These are phyloP conservation scores for Neoaliturus tenellus DNA, from an alignment of 2,888 invertebrate genomes.

Conservation along the genomic window DNA sequence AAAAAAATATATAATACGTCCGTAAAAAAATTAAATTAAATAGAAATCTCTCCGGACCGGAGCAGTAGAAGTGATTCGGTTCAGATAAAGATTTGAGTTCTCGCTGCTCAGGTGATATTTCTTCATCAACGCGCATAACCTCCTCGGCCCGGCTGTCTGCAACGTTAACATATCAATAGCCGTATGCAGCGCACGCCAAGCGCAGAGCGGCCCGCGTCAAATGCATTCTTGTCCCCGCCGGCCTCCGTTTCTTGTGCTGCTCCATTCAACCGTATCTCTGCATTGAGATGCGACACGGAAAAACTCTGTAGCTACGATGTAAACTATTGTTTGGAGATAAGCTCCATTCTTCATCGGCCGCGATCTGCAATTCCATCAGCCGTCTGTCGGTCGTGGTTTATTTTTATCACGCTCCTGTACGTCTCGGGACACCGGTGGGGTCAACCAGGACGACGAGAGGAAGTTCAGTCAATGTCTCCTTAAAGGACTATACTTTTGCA, in stretches of 20 bases:
- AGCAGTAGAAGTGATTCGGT: no score
- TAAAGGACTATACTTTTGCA: no score
- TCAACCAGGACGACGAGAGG: background rate
- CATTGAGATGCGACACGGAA: constrained; percentile 34
- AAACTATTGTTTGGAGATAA: constrained; percentile 53
- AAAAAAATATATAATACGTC: no score
- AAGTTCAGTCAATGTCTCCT: no score
- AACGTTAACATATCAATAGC: background rate
- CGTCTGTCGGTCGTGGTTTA: background rate
- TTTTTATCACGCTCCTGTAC: background rate
- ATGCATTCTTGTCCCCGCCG: constrained; percentile 38
- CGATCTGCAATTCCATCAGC: constrained; percentile 43
- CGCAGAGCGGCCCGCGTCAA: constrained; percentile 8
- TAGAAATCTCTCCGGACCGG: no score
- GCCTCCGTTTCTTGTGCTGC: constrained; percentile 17
- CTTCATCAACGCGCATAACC: no score
- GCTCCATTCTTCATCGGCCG: constrained; percentile 28
- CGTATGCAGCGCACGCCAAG: background rate
- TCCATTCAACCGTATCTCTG: constrained; percentile 35
- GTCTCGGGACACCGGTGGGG: background rate
- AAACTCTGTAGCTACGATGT: constrained; percentile 48
- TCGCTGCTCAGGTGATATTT: no score
- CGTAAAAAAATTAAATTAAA: no score
- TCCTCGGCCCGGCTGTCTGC: background rate
- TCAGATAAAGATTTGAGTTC: no score